These are phyloP conservation scores for Liopterus haemorrhoidalis DNA, from an alignment of 2,888 invertebrate species.

Conservation along the genomic window DNA sequence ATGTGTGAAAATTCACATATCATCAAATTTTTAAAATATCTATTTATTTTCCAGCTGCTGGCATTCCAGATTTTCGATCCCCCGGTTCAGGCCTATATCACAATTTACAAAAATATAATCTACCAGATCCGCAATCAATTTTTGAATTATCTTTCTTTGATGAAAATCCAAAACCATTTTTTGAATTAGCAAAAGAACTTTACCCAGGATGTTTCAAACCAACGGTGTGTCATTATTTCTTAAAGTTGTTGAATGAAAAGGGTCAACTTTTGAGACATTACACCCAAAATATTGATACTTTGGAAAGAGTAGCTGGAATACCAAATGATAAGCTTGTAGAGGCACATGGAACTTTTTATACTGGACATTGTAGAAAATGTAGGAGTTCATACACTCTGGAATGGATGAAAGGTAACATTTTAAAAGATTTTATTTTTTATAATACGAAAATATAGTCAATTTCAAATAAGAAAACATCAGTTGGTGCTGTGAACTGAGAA, in stretches of 20 bases:
- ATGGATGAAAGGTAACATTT: conserved; percentile 74
- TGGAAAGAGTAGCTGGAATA: conserved; percentile 81
- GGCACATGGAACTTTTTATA: conserved; percentile 90
- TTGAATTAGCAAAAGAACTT: conserved; percentile 80
- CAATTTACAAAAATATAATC: conserved; percentile 83
- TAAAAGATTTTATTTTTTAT: conserved; percentile 3
- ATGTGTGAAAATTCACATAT: too few species aligned
- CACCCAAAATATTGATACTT: conserved; percentile 89
- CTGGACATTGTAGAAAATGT: conserved; percentile 79
- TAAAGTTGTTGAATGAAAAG: conserved; percentile 77
- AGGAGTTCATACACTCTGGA: conserved; percentile 63
- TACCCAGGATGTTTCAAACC: conserved; percentile 85
- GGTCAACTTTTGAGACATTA: conserved; percentile 68
- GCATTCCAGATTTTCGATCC: conserved; percentile 94
- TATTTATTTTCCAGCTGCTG: conserved; percentile 68
- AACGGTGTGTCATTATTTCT: conserved; percentile 86
- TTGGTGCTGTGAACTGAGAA: neutral
- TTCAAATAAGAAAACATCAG: neutral
- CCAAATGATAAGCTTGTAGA: conserved; percentile 82
- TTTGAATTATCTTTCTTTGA: conserved; percentile 86
- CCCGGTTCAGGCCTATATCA: conserved; percentile 88
- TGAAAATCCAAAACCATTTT: conserved; percentile 88
- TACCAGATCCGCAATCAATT: conserved; percentile 87
- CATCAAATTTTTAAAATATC: conserved; percentile 11
- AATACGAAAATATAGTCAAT: conserved; percentile 1